phyloP scores from a whole-genome alignment of 2,113 vertebrate genomes.

The Halcyon senegalensis region DNA sequence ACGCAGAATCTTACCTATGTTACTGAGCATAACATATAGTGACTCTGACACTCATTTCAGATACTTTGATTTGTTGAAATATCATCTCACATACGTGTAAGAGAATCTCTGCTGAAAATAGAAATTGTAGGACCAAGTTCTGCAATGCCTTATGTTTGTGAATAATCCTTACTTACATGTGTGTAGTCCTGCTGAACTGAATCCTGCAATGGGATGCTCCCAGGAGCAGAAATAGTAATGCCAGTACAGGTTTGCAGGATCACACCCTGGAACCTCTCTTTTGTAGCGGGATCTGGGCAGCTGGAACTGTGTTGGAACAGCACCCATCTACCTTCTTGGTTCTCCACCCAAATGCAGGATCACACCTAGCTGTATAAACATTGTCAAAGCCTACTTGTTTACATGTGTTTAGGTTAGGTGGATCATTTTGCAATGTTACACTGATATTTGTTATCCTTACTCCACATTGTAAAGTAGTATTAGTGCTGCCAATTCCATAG shows the following conservation, averaged over 20 bases:
- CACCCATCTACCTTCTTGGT: neutral
- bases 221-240: neutral
- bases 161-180: neutral
- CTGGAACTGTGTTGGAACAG: neutral
- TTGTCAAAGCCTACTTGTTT: conserved; percentile 72
- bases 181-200: neutral
- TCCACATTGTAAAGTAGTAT: neutral
- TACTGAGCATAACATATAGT: conserved; percentile 2
- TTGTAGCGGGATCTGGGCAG: neutral
- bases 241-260: conserved; percentile 22
- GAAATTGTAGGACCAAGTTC: conserved; percentile 44
- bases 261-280: neutral
- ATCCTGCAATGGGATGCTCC: neutral
- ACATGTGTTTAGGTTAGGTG: conserved; percentile 70
- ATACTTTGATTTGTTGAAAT: neutral
- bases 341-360: conserved; percentile 2
- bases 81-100: neutral
- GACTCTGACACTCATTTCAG: conserved; percentile 3
- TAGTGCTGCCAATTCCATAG: conserved; percentile 74
- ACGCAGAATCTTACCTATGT: conserved; percentile 7
- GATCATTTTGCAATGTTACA: conserved; percentile 16
- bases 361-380: neutral
- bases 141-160: conserved; percentile 61
- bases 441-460: conserved; percentile 16
- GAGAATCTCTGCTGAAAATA: conserved; percentile 22